phyloP scores from a whole-genome alignment of 1,140 invertebrate genomes.

The Zelostemma sp. region DNA sequence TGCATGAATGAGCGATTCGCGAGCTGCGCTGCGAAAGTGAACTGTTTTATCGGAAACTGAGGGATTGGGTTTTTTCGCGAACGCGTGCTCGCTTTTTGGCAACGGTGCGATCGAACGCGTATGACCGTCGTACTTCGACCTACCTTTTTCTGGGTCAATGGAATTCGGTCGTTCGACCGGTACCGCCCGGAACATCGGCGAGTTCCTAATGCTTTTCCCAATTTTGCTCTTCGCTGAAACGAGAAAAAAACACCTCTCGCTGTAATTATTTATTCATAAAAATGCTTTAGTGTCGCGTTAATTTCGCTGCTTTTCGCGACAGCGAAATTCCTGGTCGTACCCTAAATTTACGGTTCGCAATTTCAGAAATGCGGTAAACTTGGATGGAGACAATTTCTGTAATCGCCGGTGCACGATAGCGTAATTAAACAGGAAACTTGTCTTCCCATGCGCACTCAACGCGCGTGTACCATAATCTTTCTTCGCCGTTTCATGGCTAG shows the following conservation, averaged over 20 bases:
- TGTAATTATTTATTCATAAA: too few relatives aligned
- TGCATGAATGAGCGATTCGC: too few relatives aligned
- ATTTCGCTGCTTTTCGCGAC: too few relatives aligned
- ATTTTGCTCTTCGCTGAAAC: too few relatives aligned
- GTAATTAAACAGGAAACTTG: constrained; percentile 33
- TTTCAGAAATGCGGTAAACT: constrained; percentile 16
- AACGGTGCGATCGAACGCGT: constrained; percentile 30
- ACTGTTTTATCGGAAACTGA: too few relatives aligned
- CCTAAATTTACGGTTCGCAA: too few relatives aligned
- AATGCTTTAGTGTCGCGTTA: too few relatives aligned
- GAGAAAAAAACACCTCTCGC: too few relatives aligned
- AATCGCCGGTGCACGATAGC: constrained; percentile 21
- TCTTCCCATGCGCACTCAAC: constrained; percentile 14
- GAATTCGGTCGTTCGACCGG: constrained; percentile 57
- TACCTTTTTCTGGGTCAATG: constrained; percentile 65
- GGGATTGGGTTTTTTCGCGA: constrained; percentile 12
- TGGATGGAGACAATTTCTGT: constrained; percentile 7
- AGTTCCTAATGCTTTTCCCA: constrained; percentile 31
- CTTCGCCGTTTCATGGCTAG: too few relatives aligned
- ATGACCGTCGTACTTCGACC: constrained; percentile 52
- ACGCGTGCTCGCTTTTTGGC: constrained; percentile 48
- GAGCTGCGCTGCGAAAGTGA: too few relatives aligned
- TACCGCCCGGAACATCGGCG: constrained; percentile 40
- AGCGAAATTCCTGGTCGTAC: too few relatives aligned
- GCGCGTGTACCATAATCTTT: too few relatives aligned